Conservation (phyloP, 2,888 invertebrate genomes). For the Caenorhabditis plicata region DNA sequence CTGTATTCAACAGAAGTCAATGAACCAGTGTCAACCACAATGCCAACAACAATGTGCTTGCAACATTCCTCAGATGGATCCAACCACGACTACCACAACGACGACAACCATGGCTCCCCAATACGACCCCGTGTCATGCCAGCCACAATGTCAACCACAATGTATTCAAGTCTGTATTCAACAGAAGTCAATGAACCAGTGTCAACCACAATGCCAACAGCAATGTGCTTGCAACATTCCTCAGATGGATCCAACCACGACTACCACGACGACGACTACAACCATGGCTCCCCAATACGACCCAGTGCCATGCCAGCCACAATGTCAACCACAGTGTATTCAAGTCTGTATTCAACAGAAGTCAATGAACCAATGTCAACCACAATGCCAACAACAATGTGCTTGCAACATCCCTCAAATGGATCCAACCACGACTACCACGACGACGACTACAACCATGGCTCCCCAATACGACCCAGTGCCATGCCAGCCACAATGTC, state of each 20-base stretch:
- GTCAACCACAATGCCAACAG: too few species aligned
- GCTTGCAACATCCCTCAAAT: too few species aligned
- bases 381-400: conserved; percentile 32
- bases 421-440: conserved; percentile 27
- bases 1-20: too few species aligned
- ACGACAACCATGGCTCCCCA: too few species aligned
- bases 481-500: conserved; percentile 22
- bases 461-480: conserved; percentile 1
- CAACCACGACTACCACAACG: too few species aligned
- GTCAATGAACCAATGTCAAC: conserved; percentile 16
- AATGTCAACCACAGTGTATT: conserved; percentile 37
- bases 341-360: conserved; percentile 15
- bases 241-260: conserved; percentile 14
- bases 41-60: too few species aligned
- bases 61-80: too few species aligned
- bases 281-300: conserved; percentile 28
- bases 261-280: conserved; percentile 22
- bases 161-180: too few species aligned
- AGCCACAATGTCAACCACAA: too few species aligned
- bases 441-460: conserved; percentile 18
- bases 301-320: conserved; percentile 40
- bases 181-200: too few species aligned
- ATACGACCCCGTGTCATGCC: conserved; percentile 24
- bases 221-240: conserved; percentile 23
- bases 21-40: conserved; percentile 7